Evolutionary conservation across 1,140 invertebrate genomes (phyloP).

Genomic region (Rhagoletis zephyria): DNA sequence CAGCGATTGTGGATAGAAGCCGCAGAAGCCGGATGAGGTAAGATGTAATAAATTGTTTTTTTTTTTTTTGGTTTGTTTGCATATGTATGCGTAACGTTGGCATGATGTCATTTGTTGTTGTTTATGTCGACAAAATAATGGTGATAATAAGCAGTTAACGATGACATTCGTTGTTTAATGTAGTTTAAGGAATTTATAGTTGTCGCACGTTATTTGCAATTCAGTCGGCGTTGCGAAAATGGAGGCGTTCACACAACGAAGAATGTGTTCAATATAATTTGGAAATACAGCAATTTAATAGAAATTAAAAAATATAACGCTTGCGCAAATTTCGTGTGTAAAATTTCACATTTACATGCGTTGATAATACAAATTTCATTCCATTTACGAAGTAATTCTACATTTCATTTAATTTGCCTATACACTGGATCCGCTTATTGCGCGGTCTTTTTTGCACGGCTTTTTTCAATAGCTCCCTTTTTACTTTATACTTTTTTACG

Average conservation of each 20-base stretch:
- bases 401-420: no score
- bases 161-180: background rate
- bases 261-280: background rate
- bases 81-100: background rate
- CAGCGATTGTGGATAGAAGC: slow-evolving; percentile 13
- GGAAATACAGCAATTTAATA: background rate
- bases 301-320: background rate
- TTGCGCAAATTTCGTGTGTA: background rate
- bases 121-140: background rate
- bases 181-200: background rate
- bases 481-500: no score
- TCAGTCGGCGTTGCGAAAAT: background rate
- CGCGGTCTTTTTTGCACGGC: no score
- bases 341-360: background rate
- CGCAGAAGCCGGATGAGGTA: slow-evolving; percentile 34
- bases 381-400: no score
- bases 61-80: background rate
- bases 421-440: no score
- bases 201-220: background rate
- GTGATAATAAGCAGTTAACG: background rate
- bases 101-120: background rate
- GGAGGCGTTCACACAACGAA: background rate
- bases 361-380: no score
- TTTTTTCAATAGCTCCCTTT: no score
- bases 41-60: background rate